These are phyloP conservation scores for Centruroides sculpturatus DNA, from an alignment of 1,140 invertebrate genomes.

Conservation along the genomic window DNA sequence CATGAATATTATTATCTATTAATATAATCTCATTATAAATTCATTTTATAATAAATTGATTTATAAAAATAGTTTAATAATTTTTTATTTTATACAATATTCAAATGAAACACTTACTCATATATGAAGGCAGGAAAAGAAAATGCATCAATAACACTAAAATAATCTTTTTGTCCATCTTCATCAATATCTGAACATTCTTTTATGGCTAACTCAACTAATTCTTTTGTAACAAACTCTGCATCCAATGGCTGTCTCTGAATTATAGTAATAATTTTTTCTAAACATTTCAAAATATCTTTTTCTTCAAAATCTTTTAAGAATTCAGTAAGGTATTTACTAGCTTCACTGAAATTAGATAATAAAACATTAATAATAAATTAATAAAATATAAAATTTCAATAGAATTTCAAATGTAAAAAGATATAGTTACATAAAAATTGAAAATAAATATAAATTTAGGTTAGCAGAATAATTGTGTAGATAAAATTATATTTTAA, in stretches of 20 bases:
- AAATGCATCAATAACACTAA: constrained; percentile 67
- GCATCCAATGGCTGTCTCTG: constrained; percentile 57
- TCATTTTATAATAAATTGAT: too few relatives aligned
- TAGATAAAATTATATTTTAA: too few relatives aligned
- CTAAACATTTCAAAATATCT: constrained; percentile 41
- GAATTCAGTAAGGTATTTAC: constrained; percentile 38
- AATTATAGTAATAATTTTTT: constrained; percentile 44
- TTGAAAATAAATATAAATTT: too few relatives aligned
- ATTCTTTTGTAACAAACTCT: constrained; percentile 33
- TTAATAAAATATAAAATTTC: too few relatives aligned
- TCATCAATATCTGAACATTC: constrained; percentile 51
- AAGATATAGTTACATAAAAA: too few relatives aligned
- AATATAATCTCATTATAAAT: too few relatives aligned
- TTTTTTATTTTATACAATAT: too few relatives aligned
- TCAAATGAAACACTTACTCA: constrained; percentile 25
- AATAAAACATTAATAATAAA: too few relatives aligned
- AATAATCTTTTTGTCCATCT: constrained; percentile 58
- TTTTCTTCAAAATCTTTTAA: constrained; percentile 35
- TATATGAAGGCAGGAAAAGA: constrained; percentile 63
- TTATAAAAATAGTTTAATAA: too few relatives aligned
- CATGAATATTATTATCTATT: too few relatives aligned
- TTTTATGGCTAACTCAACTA: constrained; percentile 51
- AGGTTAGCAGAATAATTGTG: too few relatives aligned
- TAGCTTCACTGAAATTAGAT: constrained; percentile 40
- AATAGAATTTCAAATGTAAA: too few relatives aligned